A percentile compares a stretch with the other conserved stretches of the same genome.
Evolutionary conservation across 2,888 invertebrate genomes (phyloP).

Genomic region (Amphipyra berbera): DNA sequence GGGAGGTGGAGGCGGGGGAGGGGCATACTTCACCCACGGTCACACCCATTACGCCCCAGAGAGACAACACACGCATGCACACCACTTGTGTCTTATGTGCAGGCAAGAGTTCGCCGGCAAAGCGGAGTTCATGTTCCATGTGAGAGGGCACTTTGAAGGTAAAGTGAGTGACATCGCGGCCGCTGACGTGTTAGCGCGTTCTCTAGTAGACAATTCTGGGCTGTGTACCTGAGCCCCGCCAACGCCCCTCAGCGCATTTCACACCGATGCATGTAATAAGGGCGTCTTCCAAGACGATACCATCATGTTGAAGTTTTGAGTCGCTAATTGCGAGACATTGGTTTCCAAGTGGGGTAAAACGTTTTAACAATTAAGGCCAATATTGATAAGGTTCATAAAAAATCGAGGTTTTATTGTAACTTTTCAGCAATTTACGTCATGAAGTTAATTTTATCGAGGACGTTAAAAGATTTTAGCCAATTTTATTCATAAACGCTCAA

Average conservation of each 20-base stretch:
- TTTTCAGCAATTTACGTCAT: background rate
- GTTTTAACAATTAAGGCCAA: conserved; percentile 46
- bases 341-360: conserved; percentile 42
- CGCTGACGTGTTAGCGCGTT: conserved; percentile 86
- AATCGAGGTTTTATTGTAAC: conserved; percentile 15
- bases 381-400: conserved; percentile 44
- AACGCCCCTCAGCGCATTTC: conserved; percentile 81
- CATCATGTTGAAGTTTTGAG: conserved; percentile 85
- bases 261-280: conserved; percentile 80
- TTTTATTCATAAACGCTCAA: too few relatives aligned
- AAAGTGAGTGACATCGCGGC: conserved; percentile 88
- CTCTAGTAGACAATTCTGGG: conserved; percentile 88
- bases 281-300: conserved; percentile 84
- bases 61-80: conserved; percentile 85
- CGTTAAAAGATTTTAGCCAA: too few relatives aligned
- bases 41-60: conserved; percentile 86
- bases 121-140: conserved; percentile 92
- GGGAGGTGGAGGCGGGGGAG: conserved; percentile 69
- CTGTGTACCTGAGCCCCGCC: conserved; percentile 89
- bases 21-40: conserved; percentile 85
- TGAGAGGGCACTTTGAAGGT: conserved; percentile 91
- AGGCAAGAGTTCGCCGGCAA: conserved; percentile 91
- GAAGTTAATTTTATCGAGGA: background rate
- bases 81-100: conserved; percentile 91
- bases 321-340: conserved; percentile 40